Percentiles rank a stretch among this genome's conserved stretches.
Evolutionary conservation across 2,888 invertebrate species (phyloP).

Genomic region (Melolontha melolontha): DNA sequence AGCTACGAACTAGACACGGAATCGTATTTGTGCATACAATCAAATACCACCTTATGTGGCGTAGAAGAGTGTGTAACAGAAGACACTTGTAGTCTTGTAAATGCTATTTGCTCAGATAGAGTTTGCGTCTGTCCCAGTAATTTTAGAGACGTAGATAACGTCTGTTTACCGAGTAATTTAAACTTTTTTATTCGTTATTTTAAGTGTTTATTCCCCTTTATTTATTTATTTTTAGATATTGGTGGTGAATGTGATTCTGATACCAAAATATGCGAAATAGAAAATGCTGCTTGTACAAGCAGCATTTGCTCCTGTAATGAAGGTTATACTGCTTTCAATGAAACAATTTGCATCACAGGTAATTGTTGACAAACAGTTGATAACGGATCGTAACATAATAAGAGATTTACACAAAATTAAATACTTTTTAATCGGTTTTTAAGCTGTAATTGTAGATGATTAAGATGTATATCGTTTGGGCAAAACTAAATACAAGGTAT

Average conservation of each 20-base stretch:
- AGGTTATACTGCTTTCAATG: constrained; percentile 22
- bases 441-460: too few species aligned
- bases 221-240: constrained; percentile 34
- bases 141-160: constrained; percentile 32
- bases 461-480: too few species aligned
- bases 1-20: constrained; percentile 26
- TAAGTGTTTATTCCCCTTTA: not conserved
- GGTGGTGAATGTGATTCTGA: constrained; percentile 30
- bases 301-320: constrained; percentile 30
- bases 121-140: constrained; percentile 24
- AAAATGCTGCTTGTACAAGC: constrained; percentile 28
- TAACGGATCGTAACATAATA: too few species aligned
- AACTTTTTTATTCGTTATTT: not conserved
- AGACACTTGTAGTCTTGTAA: constrained; percentile 24
- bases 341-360: constrained; percentile 30
- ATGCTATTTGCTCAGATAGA: constrained; percentile 28
- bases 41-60: not conserved
- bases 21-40: constrained; percentile 12
- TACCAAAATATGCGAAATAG: constrained; percentile 19
- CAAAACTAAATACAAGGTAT: too few species aligned
- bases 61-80: constrained; percentile 3
- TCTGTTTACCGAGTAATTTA: constrained; percentile 39
- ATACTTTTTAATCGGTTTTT: too few species aligned
- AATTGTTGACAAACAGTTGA: not conserved
- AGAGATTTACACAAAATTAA: too few species aligned